Evolutionary conservation across 2,113 vertebrate genomes (phyloP).

Genomic region (Neotragus moschatus): DNA sequence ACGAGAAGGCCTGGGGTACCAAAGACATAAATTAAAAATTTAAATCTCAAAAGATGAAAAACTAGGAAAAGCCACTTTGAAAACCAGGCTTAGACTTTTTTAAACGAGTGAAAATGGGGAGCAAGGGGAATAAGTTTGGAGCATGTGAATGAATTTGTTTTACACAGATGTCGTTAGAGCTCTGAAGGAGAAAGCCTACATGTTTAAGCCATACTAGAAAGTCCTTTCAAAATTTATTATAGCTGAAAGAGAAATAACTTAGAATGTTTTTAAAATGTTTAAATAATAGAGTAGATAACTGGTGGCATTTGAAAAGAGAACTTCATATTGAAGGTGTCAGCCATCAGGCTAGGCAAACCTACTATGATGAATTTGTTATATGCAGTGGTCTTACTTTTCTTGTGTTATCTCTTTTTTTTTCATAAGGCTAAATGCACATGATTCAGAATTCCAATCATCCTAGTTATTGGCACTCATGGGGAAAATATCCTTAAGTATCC

Average conservation of each 20-base stretch:
- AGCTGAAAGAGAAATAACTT: slow-evolving; percentile 45
- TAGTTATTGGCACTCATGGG: neutral
- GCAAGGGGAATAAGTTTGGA: neutral
- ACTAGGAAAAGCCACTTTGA: slow-evolving; percentile 57
- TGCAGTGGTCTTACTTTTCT: neutral
- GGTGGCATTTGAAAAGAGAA: slow-evolving; percentile 42
- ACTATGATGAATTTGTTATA: neutral
- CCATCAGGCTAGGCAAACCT: neutral
- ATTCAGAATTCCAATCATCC: neutral
- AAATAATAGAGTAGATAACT: slow-evolving; percentile 63
- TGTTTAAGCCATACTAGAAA: neutral
- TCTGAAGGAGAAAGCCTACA: slow-evolving; percentile 10
- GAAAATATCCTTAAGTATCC: neutral
- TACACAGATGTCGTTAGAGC: neutral
- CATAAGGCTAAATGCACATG: neutral
- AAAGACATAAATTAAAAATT: slow-evolving; percentile 77
- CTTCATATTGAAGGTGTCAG: neutral
- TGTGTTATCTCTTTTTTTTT: neutral
- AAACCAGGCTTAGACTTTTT: slow-evolving; percentile 59
- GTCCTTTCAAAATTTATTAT: neutral
- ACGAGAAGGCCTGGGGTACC: slow-evolving; percentile 62
- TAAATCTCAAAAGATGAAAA: slow-evolving; percentile 58
- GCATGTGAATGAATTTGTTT: slow-evolving; percentile 48
- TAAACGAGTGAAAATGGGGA: slow-evolving; percentile 20
- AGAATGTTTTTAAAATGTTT: slow-evolving; percentile 59